phyloP scores from a whole-genome alignment of 2,888 invertebrate species.

The Coelinius sp. region DNA sequence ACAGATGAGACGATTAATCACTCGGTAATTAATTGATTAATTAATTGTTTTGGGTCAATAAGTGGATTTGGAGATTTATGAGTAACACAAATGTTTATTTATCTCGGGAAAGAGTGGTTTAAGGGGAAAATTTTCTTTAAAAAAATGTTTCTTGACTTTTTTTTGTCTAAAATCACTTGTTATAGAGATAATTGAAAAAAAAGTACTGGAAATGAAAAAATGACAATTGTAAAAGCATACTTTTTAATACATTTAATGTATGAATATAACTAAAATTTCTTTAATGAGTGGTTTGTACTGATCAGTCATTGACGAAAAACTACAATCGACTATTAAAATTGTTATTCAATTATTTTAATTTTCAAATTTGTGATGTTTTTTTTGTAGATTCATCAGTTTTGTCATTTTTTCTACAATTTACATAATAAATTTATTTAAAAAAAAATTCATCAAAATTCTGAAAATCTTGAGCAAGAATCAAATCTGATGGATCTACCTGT shows the following conservation, averaged over 20 bases:
- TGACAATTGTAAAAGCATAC: conserved; percentile 61
- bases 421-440: neutral
- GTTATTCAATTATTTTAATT: conserved; percentile 36
- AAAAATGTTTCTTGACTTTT: no score
- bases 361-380: conserved; percentile 44
- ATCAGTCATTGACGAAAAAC: conserved; percentile 62
- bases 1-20: neutral
- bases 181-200: no score
- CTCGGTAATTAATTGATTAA: neutral
- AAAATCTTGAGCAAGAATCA: conserved; percentile 15
- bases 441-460: neutral
- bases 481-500: conserved; percentile 9
- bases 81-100: no score
- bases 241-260: conserved; percentile 62
- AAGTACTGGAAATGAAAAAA: no score
- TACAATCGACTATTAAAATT: conserved; percentile 55
- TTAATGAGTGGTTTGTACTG: conserved; percentile 66
- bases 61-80: no score
- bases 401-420: conserved; percentile 40
- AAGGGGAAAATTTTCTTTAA: no score
- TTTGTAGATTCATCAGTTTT: conserved; percentile 40
- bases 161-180: no score
- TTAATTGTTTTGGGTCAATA: no score
- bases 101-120: no score
- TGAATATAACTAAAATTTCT: conserved; percentile 64